Evolutionary conservation across 2,888 invertebrate genomes (phyloP), one percentile per base, ranked within the genome.

Genomic region (Didymodactylos carnosus): DNA sequence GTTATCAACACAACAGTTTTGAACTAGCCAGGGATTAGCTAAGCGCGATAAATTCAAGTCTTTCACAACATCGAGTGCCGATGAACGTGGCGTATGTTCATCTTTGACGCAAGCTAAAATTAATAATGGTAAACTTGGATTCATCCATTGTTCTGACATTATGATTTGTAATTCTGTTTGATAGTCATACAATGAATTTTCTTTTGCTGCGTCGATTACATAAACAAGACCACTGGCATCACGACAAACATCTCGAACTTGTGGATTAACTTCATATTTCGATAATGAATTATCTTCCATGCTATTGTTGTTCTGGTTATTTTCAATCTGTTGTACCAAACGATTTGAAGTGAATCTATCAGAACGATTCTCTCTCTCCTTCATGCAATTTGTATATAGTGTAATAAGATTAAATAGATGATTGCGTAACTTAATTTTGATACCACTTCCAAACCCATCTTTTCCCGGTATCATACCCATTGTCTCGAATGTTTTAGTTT

Each of bases 361-460:
- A 14, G 39, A 16, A 25, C 40, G 39, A 49, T 35, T 71, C 25
- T 39, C 40, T 14, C 74, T 39, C 19, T 71, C 46, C 41, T 71
- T 62, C 35, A 46, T 74, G 23, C 71, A 71, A 39, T 74, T 74
- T 27, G 74, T 74, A 41, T 74, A 74, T 29, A 74, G 27, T n/a
- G 71, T 74, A 16, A 71, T 74, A n/a, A 74, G 39, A 41, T 74
- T 74, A 40, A 74, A 74, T 25, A 71, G 5, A 51, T 71, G 14
- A 71, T 27, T 71, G n/a, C 39, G 51, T 23, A 74, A 39, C 25
- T 74, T 74, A 8, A 74, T 39, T 71, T 74, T 74, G 7, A 74
- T 74, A 27, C 74, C 74, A n/a, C 71, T 71, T 16, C 74, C 74
- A 23, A 71, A 71, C 11, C 74, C 74, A 46, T 70, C 71, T 51